Evolutionary conservation across 2,888 invertebrate genomes (phyloP).

Genomic region (Parnassius glacialis): DNA sequence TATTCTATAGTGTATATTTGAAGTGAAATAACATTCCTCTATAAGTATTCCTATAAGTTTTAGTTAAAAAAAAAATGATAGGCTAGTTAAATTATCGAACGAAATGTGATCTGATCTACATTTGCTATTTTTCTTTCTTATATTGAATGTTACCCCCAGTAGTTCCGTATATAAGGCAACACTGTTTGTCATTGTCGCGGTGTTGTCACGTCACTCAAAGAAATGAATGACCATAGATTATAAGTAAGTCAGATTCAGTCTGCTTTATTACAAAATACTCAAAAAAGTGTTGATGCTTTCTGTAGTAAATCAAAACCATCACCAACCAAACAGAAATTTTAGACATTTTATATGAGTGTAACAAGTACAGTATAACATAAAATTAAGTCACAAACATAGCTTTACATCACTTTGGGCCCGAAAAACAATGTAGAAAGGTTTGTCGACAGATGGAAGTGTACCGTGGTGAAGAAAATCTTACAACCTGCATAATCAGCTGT

Average conservation of each 20-base stretch:
- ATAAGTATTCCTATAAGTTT: too few relatives aligned
- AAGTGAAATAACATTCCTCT: too few relatives aligned
- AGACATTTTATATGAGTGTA: conserved; percentile 69
- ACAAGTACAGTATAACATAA: conserved; percentile 66
- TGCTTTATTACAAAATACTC: conserved; percentile 66
- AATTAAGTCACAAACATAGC: conserved; percentile 54
- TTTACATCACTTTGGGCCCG: conserved; percentile 50
- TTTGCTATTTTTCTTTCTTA: too few relatives aligned
- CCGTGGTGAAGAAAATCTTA: conserved; percentile 76
- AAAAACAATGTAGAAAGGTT: conserved; percentile 56
- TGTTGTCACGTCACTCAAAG: conserved; percentile 41
- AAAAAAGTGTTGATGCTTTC: conserved; percentile 82
- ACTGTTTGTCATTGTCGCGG: conserved; percentile 17
- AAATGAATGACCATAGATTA: conserved; percentile 65
- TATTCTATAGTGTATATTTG: too few relatives aligned
- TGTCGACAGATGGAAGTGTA: conserved; percentile 72
- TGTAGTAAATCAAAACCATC: conserved; percentile 73
- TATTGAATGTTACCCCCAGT: too few relatives aligned
- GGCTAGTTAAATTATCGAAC: too few relatives aligned
- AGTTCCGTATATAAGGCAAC: conserved; percentile 1
- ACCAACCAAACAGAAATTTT: conserved; percentile 77
- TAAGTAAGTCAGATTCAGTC: conserved; percentile 48
- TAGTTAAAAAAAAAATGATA: too few relatives aligned
- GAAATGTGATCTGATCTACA: too few relatives aligned
- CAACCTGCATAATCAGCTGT: conserved; percentile 82